Evolutionary conservation across 2,797 vertebrate genomes (phyloP).

Genomic region (Mormyrops boulengeri): DNA sequence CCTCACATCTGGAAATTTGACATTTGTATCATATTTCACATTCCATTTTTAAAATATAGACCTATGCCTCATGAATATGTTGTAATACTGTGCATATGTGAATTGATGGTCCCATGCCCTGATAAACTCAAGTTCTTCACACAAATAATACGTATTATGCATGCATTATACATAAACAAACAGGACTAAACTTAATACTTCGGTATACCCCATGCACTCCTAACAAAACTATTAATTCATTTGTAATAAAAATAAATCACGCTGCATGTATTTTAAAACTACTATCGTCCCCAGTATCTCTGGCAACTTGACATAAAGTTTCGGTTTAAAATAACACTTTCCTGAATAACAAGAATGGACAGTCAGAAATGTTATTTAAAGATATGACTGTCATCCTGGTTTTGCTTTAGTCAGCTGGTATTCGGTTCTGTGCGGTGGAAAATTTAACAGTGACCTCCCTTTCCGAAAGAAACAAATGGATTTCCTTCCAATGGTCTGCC

Average conservation of each 20-base stretch:
- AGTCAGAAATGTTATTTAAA: background rate
- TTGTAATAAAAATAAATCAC: background rate
- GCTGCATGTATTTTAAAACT: background rate
- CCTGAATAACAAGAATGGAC: background rate
- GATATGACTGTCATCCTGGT: constrained; percentile 16
- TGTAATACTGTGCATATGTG: background rate
- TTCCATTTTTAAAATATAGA: background rate
- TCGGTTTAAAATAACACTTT: background rate
- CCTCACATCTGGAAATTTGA: background rate
- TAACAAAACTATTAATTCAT: background rate
- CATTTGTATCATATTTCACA: constrained; percentile 9
- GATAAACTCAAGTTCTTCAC: background rate
- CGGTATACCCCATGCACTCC: background rate
- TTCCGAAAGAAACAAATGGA: background rate
- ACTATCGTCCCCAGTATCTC: background rate
- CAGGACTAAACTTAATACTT: background rate
- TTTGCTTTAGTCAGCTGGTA: background rate
- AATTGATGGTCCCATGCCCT: background rate
- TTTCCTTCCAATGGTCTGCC: no score
- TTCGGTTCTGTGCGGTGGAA: background rate
- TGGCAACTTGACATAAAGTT: background rate
- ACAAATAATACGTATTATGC: background rate
- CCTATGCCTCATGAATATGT: background rate
- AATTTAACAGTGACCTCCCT: background rate
- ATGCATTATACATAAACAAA: background rate